Evolutionary conservation across 2,888 invertebrate genomes (phyloP), one percentile per base, ranked within the genome.

Genomic region (Pheosia gnoma): DNA sequence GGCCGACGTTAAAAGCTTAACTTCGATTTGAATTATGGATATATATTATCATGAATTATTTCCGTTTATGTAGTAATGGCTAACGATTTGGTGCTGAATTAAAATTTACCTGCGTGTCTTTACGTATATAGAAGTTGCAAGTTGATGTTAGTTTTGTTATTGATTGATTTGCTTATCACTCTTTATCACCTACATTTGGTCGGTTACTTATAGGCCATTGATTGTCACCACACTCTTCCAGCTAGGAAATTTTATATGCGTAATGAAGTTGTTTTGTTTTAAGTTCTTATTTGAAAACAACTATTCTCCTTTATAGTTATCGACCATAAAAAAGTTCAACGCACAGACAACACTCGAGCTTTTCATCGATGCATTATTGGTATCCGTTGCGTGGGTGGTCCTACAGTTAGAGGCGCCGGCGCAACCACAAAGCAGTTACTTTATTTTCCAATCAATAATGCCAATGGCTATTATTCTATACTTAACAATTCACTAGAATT

Each of bases 321-420:
- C 59, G 49, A 59, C 62, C 66, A 68, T 73, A 74, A 71, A 76
- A 70, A 71, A 67, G 51, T 64, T 63, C 65, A 68, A 70, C 62
- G 61, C 60, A 66, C 71, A 75, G 61, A 54, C 52, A 59, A 53
- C 53, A 54, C 43, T 25, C 13, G 9, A 38, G 58, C 57, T 36
- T 53, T 53, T 49, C n/a, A 54, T 45, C 49, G 51, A n/a, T 49
- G 58, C 13, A 39, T 57, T 41, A 59, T 47, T 49, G 49, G 39
- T 10, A 41, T 52, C 49, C 7, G 36, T 52, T 25, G 58, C 58
- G 61, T 61, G 61, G 54, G 61, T 61, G 61, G 58, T 43, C 61
- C 36, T 49, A 41, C 52, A 25, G 10, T 54, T 54, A 38, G 11
- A 63, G 63, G 58, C 63, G 63, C 63, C 63, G 58, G 58, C 60